Evolutionary conservation across 1,140 invertebrate species (phyloP), one percentile per base, ranked within the genome.

Genomic region (Manduca sexta): DNA sequence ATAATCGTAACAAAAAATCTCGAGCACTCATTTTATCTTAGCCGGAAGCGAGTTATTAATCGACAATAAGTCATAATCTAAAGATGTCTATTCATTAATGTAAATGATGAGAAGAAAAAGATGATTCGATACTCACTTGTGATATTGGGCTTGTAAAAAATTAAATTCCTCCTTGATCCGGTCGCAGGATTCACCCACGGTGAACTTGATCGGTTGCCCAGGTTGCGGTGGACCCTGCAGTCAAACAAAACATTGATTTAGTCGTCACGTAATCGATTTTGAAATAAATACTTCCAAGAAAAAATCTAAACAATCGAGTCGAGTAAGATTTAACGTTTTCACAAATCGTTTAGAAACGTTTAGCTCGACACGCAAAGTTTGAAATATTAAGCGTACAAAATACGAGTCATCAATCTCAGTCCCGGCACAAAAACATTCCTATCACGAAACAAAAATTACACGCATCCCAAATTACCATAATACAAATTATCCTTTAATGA

Each of bases 131-230:
- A 94, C 94, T 96, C 88, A 98, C 97, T 95, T 97, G 88, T 99
- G 97, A 90, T 97, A 98, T 90, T 99, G 97, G 56, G 96, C 95
- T 88, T 99, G 97, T 56, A 99, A 90, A 88, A 98, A 98, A 89
- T 96, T 97, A 87, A 98, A 98, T 89, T 99, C 97, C 87, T 99
- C 97, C 89, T 99, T 99, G 77, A 99, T 98, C 67, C 96, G 89
- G 77, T 98, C 96, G 84, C 96, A 95, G 16, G 94, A 95, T 78
- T 98, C 97, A 17, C 91, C 90, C 48, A 98, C 92, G 12, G 95
- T 96, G 84, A 97, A 97, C 85, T 97, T 97, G 74, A 97, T 94
- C 38, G 93, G 94, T 75, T 96, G 93, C 17, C 93, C 92, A 49
- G 94, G 93, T 63, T 93, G 93, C 51, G 93, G 93, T 47, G 93